phyloP scores from a whole-genome alignment of 2,113 vertebrate species.

The Perca schrenkii region DNA sequence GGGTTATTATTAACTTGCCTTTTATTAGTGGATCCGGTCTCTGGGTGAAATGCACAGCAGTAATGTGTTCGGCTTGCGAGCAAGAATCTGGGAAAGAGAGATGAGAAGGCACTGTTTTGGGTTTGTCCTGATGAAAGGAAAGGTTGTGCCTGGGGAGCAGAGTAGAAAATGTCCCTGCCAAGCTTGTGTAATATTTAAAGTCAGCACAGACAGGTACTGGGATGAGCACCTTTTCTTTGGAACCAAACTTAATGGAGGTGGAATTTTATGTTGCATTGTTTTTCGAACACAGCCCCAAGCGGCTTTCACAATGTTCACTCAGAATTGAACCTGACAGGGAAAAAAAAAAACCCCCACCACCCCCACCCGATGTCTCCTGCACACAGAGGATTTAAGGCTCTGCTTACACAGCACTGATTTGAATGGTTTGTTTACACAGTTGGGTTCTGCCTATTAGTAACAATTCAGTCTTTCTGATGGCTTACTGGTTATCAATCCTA shows the following conservation, averaged over 20 bases:
- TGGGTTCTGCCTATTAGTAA: conserved; percentile 67
- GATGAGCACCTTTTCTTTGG: conserved; percentile 81
- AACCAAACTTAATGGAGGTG: conserved; percentile 87
- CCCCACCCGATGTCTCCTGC: conserved; percentile 46
- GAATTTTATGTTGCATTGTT: conserved; percentile 87
- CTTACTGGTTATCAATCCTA: conserved; percentile 57
- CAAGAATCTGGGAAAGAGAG: background rate
- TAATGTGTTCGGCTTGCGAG: conserved; percentile 12
- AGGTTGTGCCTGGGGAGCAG: conserved; percentile 60
- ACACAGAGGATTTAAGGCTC: conserved; percentile 65
- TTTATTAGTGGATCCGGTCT: conserved; percentile 11
- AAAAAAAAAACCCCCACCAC: conserved; percentile 47
- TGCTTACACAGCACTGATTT: conserved; percentile 68
- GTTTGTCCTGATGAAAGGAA: conserved; percentile 70
- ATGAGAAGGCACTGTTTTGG: conserved; percentile 37
- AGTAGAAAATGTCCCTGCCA: conserved; percentile 84
- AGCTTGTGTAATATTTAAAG: conserved; percentile 86
- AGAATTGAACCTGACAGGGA: conserved; percentile 71
- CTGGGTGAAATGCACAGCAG: conserved; percentile 5
- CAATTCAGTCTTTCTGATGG: conserved; percentile 63
- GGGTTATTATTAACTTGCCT: conserved; percentile 35
- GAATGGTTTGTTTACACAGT: conserved; percentile 73
- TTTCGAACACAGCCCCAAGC: conserved; percentile 77
- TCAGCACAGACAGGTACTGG: conserved; percentile 86
- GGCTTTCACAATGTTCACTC: conserved; percentile 65